A percentile compares a stretch with the other conserved stretches of the same genome.
Evolutionary conservation across 2,888 invertebrate genomes (phyloP).

Genomic region (Galeopsomyia nigrocyanea): DNA sequence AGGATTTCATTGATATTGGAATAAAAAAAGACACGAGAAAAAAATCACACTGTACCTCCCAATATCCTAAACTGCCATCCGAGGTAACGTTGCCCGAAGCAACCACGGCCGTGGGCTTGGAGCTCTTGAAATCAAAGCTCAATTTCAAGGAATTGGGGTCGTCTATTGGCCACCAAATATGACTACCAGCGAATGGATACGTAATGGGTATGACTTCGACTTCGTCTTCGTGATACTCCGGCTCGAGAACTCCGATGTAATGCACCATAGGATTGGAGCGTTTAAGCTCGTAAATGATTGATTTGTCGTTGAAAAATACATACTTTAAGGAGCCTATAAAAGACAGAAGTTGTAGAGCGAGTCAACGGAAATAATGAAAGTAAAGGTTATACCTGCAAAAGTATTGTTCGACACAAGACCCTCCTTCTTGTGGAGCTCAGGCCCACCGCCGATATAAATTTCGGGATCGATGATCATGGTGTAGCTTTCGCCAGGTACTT

Average conservation of each 20-base stretch:
- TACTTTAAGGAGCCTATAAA: slow-evolving; percentile 91
- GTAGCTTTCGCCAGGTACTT: slow-evolving; percentile 79
- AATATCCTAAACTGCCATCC: slow-evolving; percentile 82
- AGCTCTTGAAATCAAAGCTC: slow-evolving; percentile 89
- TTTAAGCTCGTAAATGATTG: slow-evolving; percentile 89
- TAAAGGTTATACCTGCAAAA: slow-evolving; percentile 73
- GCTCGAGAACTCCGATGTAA: slow-evolving; percentile 83
- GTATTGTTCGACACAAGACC: slow-evolving; percentile 86
- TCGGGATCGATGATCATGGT: slow-evolving; percentile 93
- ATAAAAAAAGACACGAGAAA: background rate
- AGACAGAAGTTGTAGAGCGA: slow-evolving; percentile 69
- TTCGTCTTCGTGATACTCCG: slow-evolving; percentile 86
- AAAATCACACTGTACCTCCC: slow-evolving; percentile 77
- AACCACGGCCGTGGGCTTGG: slow-evolving; percentile 85
- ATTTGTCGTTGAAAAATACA: slow-evolving; percentile 93
- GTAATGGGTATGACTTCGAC: slow-evolving; percentile 92
- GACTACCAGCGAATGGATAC: slow-evolving; percentile 90
- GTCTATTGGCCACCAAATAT: slow-evolving; percentile 90
- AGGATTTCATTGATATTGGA: background rate
- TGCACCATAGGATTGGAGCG: slow-evolving; percentile 88
- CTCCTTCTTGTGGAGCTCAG: slow-evolving; percentile 85
- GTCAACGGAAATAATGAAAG: background rate
- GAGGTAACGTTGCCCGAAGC: slow-evolving; percentile 86
- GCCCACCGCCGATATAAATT: slow-evolving; percentile 92
- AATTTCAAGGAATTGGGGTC: slow-evolving; percentile 81